A percentile compares a stretch with the other conserved stretches of the same genome.
These are phyloP conservation scores for Anoplopoma fimbria DNA, from an alignment of 2,113 vertebrate genomes.

Conservation along the genomic window DNA sequence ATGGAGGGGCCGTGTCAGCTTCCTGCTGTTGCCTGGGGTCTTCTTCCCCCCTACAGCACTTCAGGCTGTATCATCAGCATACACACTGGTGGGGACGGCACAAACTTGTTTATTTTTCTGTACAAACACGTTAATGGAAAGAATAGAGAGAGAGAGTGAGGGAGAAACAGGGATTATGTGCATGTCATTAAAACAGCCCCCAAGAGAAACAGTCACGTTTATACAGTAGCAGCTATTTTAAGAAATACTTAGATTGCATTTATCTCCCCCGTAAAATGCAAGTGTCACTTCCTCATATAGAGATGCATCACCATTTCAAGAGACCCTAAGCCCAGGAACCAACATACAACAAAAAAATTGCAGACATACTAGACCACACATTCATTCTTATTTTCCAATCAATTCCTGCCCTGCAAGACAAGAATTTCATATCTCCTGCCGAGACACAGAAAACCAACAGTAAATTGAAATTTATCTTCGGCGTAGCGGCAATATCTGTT, in stretches of 20 bases:
- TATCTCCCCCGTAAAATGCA: slow-evolving; percentile 58
- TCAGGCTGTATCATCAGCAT: slow-evolving; percentile 65
- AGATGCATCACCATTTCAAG: slow-evolving; percentile 71
- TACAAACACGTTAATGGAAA: slow-evolving; percentile 69
- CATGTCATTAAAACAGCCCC: slow-evolving; percentile 80
- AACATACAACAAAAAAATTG: slow-evolving; percentile 54
- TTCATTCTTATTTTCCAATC: slow-evolving; percentile 81
- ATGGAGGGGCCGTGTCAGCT: slow-evolving; percentile 74
- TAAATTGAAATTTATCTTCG: slow-evolving; percentile 83
- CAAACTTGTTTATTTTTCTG: slow-evolving; percentile 70
- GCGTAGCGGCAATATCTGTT: slow-evolving; percentile 77
- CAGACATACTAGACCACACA: slow-evolving; percentile 67
- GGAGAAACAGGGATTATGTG: slow-evolving; percentile 65
- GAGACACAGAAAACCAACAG: slow-evolving; percentile 79
- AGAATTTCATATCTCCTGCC: slow-evolving; percentile 78
- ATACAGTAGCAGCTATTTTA: slow-evolving; percentile 76
- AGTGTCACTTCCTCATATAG: slow-evolving; percentile 65
- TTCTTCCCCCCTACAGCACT: slow-evolving; percentile 59
- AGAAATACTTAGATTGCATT: slow-evolving; percentile 70
- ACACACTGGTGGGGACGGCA: slow-evolving; percentile 46
- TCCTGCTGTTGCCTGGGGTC: slow-evolving; percentile 76
- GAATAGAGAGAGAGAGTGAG: slow-evolving; percentile 37
- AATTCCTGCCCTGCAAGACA: slow-evolving; percentile 77
- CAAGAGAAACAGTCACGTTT: slow-evolving; percentile 71
- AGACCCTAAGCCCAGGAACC: slow-evolving; percentile 53